Percentiles rank a stretch among this genome's conserved stretches.
Evolutionary conservation across 2,797 vertebrate genomes (phyloP).

Genomic region (Cottoperca gobio): DNA sequence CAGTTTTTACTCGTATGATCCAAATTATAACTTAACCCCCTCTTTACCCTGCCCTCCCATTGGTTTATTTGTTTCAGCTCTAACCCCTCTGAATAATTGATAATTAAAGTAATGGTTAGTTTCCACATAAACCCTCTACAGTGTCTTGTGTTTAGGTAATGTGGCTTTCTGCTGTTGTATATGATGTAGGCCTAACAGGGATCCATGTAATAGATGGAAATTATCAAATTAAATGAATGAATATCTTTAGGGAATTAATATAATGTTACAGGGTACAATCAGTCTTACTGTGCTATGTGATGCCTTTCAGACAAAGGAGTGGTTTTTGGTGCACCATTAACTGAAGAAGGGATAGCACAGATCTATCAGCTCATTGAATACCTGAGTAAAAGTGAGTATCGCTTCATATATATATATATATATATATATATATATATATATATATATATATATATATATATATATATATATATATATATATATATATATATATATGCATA

Average conservation of each 20-base stretch:
- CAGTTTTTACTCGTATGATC: too few species aligned
- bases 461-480: too few species aligned
- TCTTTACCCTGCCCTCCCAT: too few species aligned
- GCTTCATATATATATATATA: not conserved
- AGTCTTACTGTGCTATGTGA: constrained; percentile 5
- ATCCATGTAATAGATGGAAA: not conserved
- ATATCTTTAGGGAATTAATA: not conserved
- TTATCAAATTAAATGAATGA: not conserved
- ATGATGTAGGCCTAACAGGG: not conserved
- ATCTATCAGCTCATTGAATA: constrained; percentile 98
- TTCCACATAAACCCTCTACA: not conserved
- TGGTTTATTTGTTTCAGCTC: not conserved
- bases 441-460: too few species aligned
- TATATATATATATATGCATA: too few species aligned
- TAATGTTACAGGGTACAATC: not conserved
- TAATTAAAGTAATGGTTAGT: not conserved
- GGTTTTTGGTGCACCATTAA: constrained; percentile 95
- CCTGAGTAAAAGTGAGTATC: constrained; percentile 94
- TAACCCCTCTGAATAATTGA: not conserved
- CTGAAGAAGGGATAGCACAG: constrained; percentile 97
- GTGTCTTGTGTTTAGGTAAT: not conserved
- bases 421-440: too few species aligned
- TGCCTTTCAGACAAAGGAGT: constrained; percentile 91
- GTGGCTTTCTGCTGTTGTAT: not conserved
- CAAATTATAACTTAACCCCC: too few species aligned